Evolutionary conservation across 2,888 invertebrate genomes (phyloP).

Genomic region (Thymelicus lineola): DNA sequence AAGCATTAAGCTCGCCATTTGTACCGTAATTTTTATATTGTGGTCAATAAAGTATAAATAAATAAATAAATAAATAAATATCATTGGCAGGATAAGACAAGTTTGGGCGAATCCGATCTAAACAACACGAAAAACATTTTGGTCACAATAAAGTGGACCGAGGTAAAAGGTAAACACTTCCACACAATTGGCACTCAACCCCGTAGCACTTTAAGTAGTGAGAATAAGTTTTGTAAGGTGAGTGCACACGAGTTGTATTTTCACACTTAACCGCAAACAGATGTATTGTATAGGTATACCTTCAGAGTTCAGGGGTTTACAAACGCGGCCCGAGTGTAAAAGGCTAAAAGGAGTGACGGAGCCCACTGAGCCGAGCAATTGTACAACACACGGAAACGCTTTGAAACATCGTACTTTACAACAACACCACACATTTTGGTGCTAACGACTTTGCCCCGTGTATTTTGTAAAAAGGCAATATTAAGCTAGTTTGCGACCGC

Average conservation of each 20-base stretch:
- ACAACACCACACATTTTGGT: background rate
- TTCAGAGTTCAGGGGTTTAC: background rate
- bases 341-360: slow-evolving; percentile 15
- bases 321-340: slow-evolving; percentile 16
- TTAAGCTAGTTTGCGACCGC: background rate
- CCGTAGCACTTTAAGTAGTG: background rate
- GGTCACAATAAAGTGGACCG: too few species aligned
- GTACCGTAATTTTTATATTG: too few species aligned
- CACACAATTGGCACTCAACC: background rate
- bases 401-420: slow-evolving; percentile 13
- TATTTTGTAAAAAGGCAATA: background rate
- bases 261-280: slow-evolving; percentile 9
- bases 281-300: background rate
- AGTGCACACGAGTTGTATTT: slow-evolving; percentile 6
- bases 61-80: too few species aligned
- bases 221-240: slow-evolving; percentile 6
- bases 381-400: slow-evolving; percentile 24
- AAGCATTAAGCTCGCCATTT: too few species aligned
- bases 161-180: background rate
- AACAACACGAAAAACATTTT: too few species aligned
- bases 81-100: too few species aligned
- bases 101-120: too few species aligned
- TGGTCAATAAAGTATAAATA: too few species aligned
- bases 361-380: slow-evolving; percentile 20
- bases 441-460: slow-evolving; percentile 1